Base-by-base conservation (phyloP, 53 echinoderm and acorn worm species). In the Patiria pectinifera region DNA sequence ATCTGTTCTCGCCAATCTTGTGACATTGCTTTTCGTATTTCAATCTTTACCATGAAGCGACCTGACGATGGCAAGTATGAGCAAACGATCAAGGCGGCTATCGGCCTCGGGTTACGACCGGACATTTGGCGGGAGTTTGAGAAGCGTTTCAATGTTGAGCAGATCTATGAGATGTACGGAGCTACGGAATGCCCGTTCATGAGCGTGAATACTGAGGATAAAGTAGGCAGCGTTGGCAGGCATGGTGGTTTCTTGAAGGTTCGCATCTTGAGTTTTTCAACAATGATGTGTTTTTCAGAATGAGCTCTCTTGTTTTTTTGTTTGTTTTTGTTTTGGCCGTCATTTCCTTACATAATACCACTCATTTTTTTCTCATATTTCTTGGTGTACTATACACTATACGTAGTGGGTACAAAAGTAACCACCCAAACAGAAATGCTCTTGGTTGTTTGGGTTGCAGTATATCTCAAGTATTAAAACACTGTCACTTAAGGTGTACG, bases 91-190 rank as follows among this genome's bases (percentile, higher is more conserved):
- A 85, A 86, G 48, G 66, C 79, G 2, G 95, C 95, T 10, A 69
- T 93, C 18, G 95, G 95, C 59, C 90, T 93, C 2, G 95, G 95
- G 11, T 43, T 95, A 2, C 90, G 93, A 8, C 93, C 93, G 0
- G 94, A 94, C 59, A 92, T 94, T 47, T 94, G 94, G 94, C 58
- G 35, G 59, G 85, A 95, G 13, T 95, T 95, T 69, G 14, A 92
- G 72, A 61, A 78, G 35, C 92, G 94, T 45, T 94, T 94, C 78
- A 92, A 92, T 49, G 89, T 94, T 82, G 82, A 48, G 13, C 62
- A 88, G 58, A 89, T 94, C 6, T 75, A 76, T 18, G 93, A 93
- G 76, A 84, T 90, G 79, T 95, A 93, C 47, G 95, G 89, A 25
- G 93, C 93, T 5, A 93, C 93, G 2, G 95, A 95, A 53, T 71